A percentile compares a stretch with the other conserved stretches of the same genome.
These are phyloP conservation scores for Caenorhabditis zanzibari DNA, from an alignment of 2,888 invertebrate species.

Conservation along the genomic window DNA sequence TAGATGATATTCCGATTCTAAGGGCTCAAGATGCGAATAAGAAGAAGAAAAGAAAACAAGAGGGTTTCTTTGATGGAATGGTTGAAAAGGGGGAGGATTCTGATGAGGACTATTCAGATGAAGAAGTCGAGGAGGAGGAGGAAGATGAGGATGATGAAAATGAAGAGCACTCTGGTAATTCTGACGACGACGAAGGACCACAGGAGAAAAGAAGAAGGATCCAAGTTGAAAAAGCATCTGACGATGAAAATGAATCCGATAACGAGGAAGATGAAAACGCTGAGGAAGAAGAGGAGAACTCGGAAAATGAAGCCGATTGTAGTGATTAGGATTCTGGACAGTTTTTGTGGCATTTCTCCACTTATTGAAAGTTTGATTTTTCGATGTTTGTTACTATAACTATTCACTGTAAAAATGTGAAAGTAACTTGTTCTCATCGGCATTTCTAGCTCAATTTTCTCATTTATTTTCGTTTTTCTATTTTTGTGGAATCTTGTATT, in stretches of 20 bases:
- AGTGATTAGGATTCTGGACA: no score
- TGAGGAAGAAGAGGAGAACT: conserved; percentile 32
- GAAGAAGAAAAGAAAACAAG: conserved; percentile 65
- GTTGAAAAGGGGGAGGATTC: conserved; percentile 53
- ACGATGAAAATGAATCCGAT: conserved; percentile 19
- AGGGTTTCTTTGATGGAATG: conserved; percentile 71
- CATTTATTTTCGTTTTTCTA: no score
- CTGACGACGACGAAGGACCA: not conserved
- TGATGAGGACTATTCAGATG: conserved; percentile 33
- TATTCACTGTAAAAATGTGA: no score
- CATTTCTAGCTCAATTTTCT: no score
- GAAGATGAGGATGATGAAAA: conserved; percentile 40
- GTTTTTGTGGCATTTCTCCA: no score
- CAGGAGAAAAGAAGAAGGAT: not conserved
- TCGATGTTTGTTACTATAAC: no score
- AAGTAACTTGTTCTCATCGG: no score
- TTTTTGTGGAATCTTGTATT: no score
- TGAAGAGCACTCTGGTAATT: conserved; percentile 32
- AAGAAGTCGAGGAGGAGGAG: conserved; percentile 32
- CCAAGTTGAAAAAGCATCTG: not conserved
- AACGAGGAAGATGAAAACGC: conserved; percentile 33
- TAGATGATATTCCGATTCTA: conserved; percentile 73
- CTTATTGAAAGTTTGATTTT: no score
- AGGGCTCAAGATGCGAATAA: conserved; percentile 72
- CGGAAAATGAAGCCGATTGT: no score